Evolutionary conservation across 2,113 vertebrate species (phyloP).

Genomic region (Dicaeum eximium): DNA sequence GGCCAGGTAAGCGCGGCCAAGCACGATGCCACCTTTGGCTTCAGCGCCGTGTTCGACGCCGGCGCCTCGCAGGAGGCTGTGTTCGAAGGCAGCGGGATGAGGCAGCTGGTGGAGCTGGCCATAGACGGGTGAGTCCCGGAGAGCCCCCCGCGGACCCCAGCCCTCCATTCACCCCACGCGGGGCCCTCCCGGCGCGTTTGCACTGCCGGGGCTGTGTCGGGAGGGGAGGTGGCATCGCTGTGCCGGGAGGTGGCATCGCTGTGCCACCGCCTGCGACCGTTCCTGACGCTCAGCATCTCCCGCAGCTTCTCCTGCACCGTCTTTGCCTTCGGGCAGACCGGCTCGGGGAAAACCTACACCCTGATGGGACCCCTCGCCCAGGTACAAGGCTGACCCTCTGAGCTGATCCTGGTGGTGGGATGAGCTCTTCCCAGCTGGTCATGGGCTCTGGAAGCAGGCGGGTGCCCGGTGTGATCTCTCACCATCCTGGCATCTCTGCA

Average conservation of each 20-base stretch:
- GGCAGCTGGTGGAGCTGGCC: conserved; percentile 69
- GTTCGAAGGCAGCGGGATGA: conserved; percentile 70
- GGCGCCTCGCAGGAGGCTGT: conserved; percentile 70
- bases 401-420: background rate
- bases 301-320: conserved; percentile 74
- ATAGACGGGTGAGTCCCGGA: conserved; percentile 35
- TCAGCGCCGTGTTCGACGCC: conserved; percentile 64
- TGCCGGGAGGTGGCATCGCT: conserved; percentile 32
- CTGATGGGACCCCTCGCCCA: conserved; percentile 72
- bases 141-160: fast-evolving
- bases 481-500: background rate
- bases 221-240: conserved; percentile 31
- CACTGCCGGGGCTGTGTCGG: background rate
- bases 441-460: background rate
- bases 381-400: background rate
- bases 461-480: fast-evolving
- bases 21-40: conserved; percentile 65
- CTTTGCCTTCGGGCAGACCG: conserved; percentile 78
- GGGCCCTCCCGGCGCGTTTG: background rate
- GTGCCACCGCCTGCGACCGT: background rate
- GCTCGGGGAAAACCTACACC: conserved; percentile 78
- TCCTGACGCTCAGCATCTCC: background rate
- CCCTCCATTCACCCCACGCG: fast-evolving
- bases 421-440: background rate
- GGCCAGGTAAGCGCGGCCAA: conserved; percentile 62